A percentile compares a stretch with the other conserved stretches of the same genome.
Conservation (phyloP, 2,113 vertebrate genomes). For the Bubo scandiacus region DNA sequence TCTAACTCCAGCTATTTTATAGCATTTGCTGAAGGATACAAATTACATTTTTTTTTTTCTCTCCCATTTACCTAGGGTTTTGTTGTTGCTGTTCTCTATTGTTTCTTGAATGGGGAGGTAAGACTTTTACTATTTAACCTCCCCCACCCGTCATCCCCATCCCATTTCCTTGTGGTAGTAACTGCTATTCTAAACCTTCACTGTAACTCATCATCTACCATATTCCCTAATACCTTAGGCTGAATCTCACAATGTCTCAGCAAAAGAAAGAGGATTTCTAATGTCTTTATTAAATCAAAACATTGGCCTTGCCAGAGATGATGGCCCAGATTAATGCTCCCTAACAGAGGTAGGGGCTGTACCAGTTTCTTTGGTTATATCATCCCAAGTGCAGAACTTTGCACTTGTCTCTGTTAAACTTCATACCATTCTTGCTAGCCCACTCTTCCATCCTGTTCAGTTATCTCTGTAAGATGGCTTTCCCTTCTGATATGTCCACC, state of each 20-base stretch:
- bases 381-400: neutral
- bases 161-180: neutral
- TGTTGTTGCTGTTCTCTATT: constrained; percentile 97
- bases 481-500: neutral
- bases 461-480: neutral
- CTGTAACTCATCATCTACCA: neutral
- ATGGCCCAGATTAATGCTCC: neutral
- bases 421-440: neutral
- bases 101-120: constrained; percentile 98
- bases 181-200: neutral
- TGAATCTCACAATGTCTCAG: neutral
- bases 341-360: neutral
- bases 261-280: neutral
- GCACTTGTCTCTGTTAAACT: neutral
- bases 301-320: neutral
- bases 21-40: neutral
- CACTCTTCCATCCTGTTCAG: neutral
- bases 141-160: neutral
- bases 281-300: neutral
- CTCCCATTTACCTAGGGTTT: constrained; percentile 83
- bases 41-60: neutral
- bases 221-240: neutral
- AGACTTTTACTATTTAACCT: constrained; percentile 43
- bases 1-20: neutral
- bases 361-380: neutral